Evolutionary conservation across 2,888 invertebrate genomes (phyloP), one percentile per base, ranked within the genome.

Genomic region (Rhingia rostrata): DNA sequence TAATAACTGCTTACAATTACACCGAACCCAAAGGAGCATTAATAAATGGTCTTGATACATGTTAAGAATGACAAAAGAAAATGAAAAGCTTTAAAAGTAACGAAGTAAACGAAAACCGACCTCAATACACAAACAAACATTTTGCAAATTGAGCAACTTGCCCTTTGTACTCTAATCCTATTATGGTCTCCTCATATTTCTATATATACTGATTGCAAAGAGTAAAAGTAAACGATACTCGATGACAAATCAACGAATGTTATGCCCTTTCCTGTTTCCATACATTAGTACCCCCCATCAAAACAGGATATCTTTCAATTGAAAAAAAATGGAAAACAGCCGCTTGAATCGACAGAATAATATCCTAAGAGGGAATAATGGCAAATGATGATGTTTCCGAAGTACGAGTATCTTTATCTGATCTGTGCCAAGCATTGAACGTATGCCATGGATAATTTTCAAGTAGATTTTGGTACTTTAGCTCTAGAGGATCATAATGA

Each of bases 261-360:
- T 6, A 60, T 51, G 22, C 45, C 72, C 53, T 47, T 73, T 73
- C 45, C 61, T 63, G 64, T 74, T 56, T 56, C 45, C 37, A 37
- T 41, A 33, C 35, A 22, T 22, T 22, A 22, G 22, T 22, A 22
- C 33, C 9, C 49, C 60, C 37, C 43, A 64, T 32, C 12, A 6
- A 30, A 58, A 75, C 30, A 5, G 75, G 51, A 67, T 67, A 61
- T 67, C 32, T 32, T 51, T 75, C 67, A 61, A 67, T 67, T 49
- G n/a, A 14, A 14, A 47, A 53, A 51, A n/a, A 33, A 56, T 39
- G 22, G 43, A 51, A 33, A 22, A 58, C n/a, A 7, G 7, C 49
- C 14, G 41, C 37, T 43, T 51, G 22, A 22, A 51, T 70, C 41
- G 33, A 51, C 41, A 33, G 51, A 51, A 54, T 45, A 49, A 54